Conservation (phyloP, 2,888 invertebrate genomes). For the Loripinus fragilis region DNA sequence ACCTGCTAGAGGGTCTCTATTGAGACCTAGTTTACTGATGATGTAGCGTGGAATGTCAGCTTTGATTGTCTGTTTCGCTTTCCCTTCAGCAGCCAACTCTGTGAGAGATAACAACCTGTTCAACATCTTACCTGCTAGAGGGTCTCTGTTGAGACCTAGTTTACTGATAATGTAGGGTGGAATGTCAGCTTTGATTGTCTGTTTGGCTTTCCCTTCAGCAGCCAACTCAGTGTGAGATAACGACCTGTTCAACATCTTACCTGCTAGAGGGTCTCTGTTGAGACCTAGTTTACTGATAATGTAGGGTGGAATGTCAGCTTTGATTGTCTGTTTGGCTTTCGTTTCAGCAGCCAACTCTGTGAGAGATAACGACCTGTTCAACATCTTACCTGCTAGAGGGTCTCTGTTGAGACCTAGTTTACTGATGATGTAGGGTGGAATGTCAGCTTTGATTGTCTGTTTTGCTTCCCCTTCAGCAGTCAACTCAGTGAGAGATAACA, state of each 20-base stretch:
- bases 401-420: conserved; percentile 98
- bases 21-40: no score
- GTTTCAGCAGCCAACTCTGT: conserved; percentile 94
- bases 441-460: conserved; percentile 92
- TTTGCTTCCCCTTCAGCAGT: conserved; percentile 88
- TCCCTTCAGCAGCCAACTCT: conserved; percentile 92
- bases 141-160: conserved; percentile 97
- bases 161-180: conserved; percentile 99
- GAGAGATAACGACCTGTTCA: no score
- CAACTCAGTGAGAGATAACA: no score
- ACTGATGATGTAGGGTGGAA: conserved; percentile 99
- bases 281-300: no score
- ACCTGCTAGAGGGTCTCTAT: no score
- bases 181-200: conserved; percentile 94
- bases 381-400: conserved; percentile 89
- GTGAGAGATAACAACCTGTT: no score
- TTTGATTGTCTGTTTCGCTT: conserved; percentile 88
- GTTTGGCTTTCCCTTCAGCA: conserved; percentile 87
- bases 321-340: conserved; percentile 87
- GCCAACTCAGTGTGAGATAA: no score
- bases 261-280: no score
- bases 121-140: no score
- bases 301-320: conserved; percentile 98
- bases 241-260: no score
- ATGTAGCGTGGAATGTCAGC: conserved; percentile 98